A percentile compares a stretch with the other conserved stretches of the same genome.
phyloP scores from a whole-genome alignment of 2,113 vertebrate genomes.

The Hypocryptadius cinnamomeus region DNA sequence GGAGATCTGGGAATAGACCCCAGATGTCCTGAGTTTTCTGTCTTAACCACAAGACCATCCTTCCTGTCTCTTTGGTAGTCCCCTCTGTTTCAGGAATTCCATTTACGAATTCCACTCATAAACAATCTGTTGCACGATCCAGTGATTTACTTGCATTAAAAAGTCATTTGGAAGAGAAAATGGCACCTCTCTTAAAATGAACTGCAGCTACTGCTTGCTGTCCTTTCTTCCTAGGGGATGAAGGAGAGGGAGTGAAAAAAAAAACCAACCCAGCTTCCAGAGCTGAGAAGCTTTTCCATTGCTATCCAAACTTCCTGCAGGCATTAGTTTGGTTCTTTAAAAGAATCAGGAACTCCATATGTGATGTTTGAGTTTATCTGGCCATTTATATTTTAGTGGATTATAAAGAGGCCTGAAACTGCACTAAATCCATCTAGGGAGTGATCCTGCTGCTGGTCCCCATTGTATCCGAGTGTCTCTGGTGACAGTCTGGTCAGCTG shows the following conservation, averaged over 20 bases:
- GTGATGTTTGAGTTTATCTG: neutral
- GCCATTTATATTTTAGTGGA: neutral
- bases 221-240: neutral
- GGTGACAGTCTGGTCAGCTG: neutral
- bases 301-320: neutral
- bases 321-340: neutral
- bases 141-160: neutral
- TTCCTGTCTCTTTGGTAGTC: slow-evolving; percentile 49
- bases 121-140: neutral
- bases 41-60: slow-evolving; percentile 47
- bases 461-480: neutral
- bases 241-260: neutral
- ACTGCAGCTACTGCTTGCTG: neutral
- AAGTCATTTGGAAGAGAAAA: neutral
- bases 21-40: slow-evolving; percentile 44
- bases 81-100: slow-evolving; percentile 44
- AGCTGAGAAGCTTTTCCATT: neutral
- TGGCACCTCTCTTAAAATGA: neutral
- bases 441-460: neutral
- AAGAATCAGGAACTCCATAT: neutral
- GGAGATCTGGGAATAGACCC: slow-evolving; percentile 51
- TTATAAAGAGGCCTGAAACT: neutral
- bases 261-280: neutral
- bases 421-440: neutral
- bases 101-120: neutral